Evolutionary conservation across 2,113 vertebrate species (phyloP).

Genomic region (Nanorana parkeri): DNA sequence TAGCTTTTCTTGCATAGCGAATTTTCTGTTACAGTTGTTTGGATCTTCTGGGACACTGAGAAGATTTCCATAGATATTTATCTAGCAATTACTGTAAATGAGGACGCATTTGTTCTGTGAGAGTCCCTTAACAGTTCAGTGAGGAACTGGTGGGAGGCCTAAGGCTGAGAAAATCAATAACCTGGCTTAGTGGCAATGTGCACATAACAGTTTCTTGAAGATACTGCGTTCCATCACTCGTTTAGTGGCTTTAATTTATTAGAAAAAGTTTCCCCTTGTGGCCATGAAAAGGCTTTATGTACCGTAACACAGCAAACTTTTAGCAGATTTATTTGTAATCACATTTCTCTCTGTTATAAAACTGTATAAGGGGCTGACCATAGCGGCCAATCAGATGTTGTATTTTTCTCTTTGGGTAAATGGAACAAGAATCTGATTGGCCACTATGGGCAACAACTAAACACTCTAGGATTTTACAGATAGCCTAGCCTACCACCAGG

Average conservation of each 20-base stretch:
- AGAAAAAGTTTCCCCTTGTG: constrained; percentile 27
- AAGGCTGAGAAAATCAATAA: constrained; percentile 34
- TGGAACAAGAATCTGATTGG: too few relatives aligned
- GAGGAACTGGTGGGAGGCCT: neutral
- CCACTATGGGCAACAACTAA: too few relatives aligned
- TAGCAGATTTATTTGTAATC: too few relatives aligned
- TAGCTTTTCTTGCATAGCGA: neutral
- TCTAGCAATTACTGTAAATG: constrained; percentile 22
- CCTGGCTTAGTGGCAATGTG: constrained; percentile 1
- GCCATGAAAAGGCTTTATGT: neutral
- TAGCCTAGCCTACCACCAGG: too few relatives aligned
- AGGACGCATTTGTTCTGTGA: neutral
- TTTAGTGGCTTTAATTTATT: neutral
- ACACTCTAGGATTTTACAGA: too few relatives aligned
- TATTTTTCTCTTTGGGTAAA: too few relatives aligned
- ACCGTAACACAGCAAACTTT: too few relatives aligned
- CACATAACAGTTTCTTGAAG: neutral
- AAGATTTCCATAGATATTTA: neutral
- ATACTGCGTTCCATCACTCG: neutral
- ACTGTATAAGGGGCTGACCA: too few relatives aligned
- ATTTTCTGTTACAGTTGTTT: constrained; percentile 2
- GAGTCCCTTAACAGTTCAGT: constrained; percentile 15
- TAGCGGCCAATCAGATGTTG: too few relatives aligned
- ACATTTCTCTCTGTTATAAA: too few relatives aligned
- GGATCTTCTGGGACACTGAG: constrained; percentile 8